phyloP scores from a whole-genome alignment of 2,888 invertebrate species.

The Ennomos fuscantarius region DNA sequence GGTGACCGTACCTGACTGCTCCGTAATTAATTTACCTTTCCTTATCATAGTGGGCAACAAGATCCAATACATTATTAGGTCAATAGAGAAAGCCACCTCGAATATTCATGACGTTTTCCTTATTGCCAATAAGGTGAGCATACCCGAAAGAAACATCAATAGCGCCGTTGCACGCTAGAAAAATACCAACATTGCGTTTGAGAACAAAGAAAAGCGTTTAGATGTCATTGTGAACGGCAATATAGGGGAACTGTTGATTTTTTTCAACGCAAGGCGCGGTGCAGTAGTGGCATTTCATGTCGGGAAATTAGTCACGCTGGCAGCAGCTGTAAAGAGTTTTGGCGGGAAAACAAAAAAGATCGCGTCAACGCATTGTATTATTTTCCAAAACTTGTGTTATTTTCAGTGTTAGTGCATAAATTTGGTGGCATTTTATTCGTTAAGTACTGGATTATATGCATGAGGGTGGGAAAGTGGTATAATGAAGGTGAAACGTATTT shows the following conservation, averaged over 20 bases:
- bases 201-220: conserved; percentile 53
- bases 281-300: conserved; percentile 50
- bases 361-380: no score
- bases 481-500: no score
- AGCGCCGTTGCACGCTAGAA: conserved; percentile 43
- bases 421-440: no score
- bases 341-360: no score
- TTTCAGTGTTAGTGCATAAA: no score
- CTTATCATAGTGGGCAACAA: conserved; percentile 22
- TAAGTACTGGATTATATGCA: no score
- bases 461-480: no score
- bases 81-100: conserved; percentile 31
- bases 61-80: conserved; percentile 37
- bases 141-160: conserved; percentile 48
- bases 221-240: conserved; percentile 51
- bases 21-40: conserved; percentile 30
- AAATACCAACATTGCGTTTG: conserved; percentile 35
- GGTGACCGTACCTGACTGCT: conserved; percentile 11
- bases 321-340: no score
- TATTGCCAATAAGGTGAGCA: conserved; percentile 42
- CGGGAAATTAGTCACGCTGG: conserved; percentile 48
- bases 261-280: conserved; percentile 46
- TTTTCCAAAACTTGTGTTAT: no score
- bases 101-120: conserved; percentile 34
- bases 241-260: conserved; percentile 55